Percentiles rank a stretch among this genome's conserved stretches.
phyloP scores from a whole-genome alignment of 1,140 invertebrate genomes.

The Nixonia krombeini region DNA sequence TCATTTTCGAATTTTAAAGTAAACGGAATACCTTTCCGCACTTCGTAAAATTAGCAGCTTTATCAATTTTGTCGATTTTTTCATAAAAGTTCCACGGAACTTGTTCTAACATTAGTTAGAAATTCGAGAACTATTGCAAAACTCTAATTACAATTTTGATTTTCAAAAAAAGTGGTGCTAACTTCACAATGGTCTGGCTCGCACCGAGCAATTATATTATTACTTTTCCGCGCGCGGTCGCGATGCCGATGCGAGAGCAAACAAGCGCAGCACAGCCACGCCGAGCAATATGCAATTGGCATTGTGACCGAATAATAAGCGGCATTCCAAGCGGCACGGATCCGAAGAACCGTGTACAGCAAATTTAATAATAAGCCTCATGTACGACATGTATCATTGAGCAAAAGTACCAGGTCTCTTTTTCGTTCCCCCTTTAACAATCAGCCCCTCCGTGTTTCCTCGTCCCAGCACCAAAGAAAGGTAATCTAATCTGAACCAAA shows the following conservation, averaged over 20 bases:
- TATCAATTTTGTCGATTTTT: too few relatives aligned
- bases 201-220: too few relatives aligned
- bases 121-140: too few relatives aligned
- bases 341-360: conserved; percentile 18
- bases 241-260: conserved; percentile 5
- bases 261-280: conserved; percentile 22
- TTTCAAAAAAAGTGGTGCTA: too few relatives aligned
- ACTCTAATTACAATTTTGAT: too few relatives aligned
- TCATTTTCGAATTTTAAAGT: too few relatives aligned
- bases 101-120: too few relatives aligned
- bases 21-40: too few relatives aligned
- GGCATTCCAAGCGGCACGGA: conserved; percentile 4
- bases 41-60: too few relatives aligned
- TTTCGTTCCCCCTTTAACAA: conserved; percentile 28
- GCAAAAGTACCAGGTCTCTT: conserved; percentile 30
- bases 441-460: conserved; percentile 10
- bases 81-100: too few relatives aligned
- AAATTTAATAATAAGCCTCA: conserved; percentile 31
- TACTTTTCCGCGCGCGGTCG: too few relatives aligned
- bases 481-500: conserved; percentile 46
- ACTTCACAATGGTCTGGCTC: too few relatives aligned
- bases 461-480: conserved; percentile 20
- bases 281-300: conserved; percentile 28
- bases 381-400: conserved; percentile 23
- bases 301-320: conserved; percentile 31